These are phyloP conservation scores for Leptoclinus maculatus DNA, from an alignment of 2,797 vertebrate species.

Conservation along the genomic window DNA sequence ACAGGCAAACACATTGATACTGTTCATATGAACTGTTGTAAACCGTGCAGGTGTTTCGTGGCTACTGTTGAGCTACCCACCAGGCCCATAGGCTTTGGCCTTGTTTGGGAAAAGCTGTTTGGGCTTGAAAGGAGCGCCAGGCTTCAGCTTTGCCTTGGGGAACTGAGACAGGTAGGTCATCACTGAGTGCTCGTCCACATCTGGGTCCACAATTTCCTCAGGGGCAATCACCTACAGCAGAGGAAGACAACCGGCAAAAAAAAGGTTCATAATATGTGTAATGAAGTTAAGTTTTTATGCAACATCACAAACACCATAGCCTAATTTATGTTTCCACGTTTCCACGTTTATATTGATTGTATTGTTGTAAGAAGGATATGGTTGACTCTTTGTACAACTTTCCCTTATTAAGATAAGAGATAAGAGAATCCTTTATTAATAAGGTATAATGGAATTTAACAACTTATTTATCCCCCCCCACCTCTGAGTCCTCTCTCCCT, in stretches of 20 bases:
- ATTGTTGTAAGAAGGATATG: constrained; percentile 16
- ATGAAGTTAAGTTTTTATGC: neutral
- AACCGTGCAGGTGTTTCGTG: neutral
- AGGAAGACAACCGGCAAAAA: constrained; percentile 13
- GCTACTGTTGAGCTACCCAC: constrained; percentile 69
- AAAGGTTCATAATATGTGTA: neutral
- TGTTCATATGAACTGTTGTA: constrained; percentile 11
- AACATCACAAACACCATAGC: neutral
- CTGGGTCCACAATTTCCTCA: constrained; percentile 95
- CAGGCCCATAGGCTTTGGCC: constrained; percentile 92
- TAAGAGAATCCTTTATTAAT: no score
- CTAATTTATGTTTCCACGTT: constrained; percentile 25
- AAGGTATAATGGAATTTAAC: constrained; percentile 49
- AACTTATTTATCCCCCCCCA: constrained; percentile 49
- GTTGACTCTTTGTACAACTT: constrained; percentile 33
- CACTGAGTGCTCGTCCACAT: constrained; percentile 95
- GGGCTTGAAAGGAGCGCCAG: constrained; percentile 88
- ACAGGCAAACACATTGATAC: neutral
- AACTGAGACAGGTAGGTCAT: constrained; percentile 98
- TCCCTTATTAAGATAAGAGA: constrained; percentile 42
- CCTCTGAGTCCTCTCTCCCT: constrained; percentile 47
- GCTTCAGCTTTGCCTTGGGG: constrained; percentile 95
- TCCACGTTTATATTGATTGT: neutral
- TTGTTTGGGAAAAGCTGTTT: constrained; percentile 91
- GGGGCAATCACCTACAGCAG: constrained; percentile 91